Evolutionary conservation across 2,888 invertebrate genomes (phyloP).

Genomic region (Unio pictorum): DNA sequence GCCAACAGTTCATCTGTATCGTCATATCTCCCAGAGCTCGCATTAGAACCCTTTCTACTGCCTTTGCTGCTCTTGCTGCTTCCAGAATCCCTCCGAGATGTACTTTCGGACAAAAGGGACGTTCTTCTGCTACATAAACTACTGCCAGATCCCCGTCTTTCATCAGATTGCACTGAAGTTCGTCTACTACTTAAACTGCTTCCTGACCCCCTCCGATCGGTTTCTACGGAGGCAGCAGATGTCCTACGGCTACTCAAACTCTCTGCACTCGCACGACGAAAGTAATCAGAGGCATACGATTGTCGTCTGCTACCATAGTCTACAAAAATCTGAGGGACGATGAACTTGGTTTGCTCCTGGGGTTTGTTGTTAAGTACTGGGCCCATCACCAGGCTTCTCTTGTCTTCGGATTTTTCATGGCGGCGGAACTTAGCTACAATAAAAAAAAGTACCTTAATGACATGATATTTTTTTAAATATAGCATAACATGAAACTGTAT

Average conservation of each 20-base stretch:
- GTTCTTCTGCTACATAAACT: conserved; percentile 60
- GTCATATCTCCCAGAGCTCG: conserved; percentile 52
- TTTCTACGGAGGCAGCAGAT: conserved; percentile 49
- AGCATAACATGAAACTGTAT: too few species aligned
- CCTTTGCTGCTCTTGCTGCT: conserved; percentile 51
- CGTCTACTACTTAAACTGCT: conserved; percentile 61
- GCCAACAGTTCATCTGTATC: conserved; percentile 61
- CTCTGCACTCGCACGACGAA: conserved; percentile 46
- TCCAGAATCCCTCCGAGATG: conserved; percentile 57
- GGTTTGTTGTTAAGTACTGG: conserved; percentile 54
- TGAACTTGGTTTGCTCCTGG: conserved; percentile 60
- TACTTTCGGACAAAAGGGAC: conserved; percentile 59
- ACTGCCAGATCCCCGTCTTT: conserved; percentile 59
- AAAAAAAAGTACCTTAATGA: background rate
- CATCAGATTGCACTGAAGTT: conserved; percentile 61
- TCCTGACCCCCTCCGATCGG: conserved; percentile 56
- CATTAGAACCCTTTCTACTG: conserved; percentile 61
- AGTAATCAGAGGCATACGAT: conserved; percentile 57
- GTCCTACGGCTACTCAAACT: conserved; percentile 52
- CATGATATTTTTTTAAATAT: too few species aligned
- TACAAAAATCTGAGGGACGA: conserved; percentile 65
- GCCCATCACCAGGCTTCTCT: conserved; percentile 56
- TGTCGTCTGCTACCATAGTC: conserved; percentile 64
- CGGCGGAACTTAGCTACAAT: conserved; percentile 35
- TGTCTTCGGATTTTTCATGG: conserved; percentile 52